Percentiles rank a stretch among this genome's conserved stretches.
Conservation (phyloP, 2,113 vertebrate species). For the Myotis lucifugus region DNA sequence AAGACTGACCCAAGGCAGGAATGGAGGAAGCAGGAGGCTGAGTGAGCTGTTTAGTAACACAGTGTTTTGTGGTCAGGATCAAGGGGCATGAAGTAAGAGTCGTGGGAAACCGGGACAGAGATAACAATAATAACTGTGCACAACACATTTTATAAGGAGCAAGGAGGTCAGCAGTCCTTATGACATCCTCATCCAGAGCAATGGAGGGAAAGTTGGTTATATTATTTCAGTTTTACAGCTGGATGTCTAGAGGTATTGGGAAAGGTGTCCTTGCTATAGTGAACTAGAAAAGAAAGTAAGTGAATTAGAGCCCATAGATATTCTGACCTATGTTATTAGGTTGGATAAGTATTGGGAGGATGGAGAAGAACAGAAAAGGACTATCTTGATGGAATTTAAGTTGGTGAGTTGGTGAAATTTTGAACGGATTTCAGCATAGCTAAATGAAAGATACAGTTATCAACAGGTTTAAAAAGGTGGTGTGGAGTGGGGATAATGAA, state of each 20-base stretch:
- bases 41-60: conserved; percentile 17
- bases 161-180: background rate
- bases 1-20: conserved; percentile 5
- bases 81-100: conserved; percentile 48
- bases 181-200: background rate
- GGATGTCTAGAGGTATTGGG: background rate
- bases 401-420: background rate
- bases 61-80: conserved; percentile 35
- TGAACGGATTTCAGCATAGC: background rate
- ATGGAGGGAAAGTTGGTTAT: background rate
- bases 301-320: background rate
- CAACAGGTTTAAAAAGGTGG: background rate
- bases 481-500: background rate
- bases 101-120: conserved; percentile 23
- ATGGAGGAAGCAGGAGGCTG: conserved; percentile 7
- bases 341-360: background rate
- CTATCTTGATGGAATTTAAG: background rate
- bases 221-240: background rate
- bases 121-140: background rate
- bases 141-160: background rate
- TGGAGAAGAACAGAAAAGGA: background rate
- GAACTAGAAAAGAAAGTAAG: background rate
- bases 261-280: background rate
- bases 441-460: background rate
- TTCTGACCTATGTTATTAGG: background rate